Base-by-base conservation (phyloP, 2,113 vertebrate genomes). In the Etia nguti region DNA sequence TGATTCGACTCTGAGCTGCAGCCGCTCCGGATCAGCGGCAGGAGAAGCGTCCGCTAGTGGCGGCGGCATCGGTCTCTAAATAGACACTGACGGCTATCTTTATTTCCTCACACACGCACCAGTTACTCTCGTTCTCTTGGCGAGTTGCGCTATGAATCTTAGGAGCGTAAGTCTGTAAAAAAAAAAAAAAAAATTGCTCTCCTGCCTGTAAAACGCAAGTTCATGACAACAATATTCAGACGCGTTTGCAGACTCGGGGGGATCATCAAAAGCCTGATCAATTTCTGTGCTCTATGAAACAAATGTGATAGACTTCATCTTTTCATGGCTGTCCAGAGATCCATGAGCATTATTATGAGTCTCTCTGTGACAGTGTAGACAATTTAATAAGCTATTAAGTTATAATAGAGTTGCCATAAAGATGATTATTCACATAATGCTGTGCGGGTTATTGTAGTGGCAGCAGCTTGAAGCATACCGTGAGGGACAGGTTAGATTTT, bases 401-500 rank as follows among this genome's bases (percentile, higher is more conserved):
- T 75, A 56, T 87, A 89, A 91, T 83, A 82, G 89, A 85, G 84
- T 48, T 18, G 89, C 89, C 84, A 90, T 92, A 89, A 92, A 91
- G 81, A 86, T 85, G 89, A 90, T 93, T 80, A 90, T 92, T 84
- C 50, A 41, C 48, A 79, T 48, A 86, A 91, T 54, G 85, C 91
- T 55, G 84, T 36, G 82, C 62, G 41, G 79, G 60, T 89, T 85
- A 81, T 88, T 92, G 73, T 80, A 36, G 90, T 36, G 81, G 88
- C 86, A 75, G 88, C 85, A 83, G 90, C 85, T 85, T 22, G 54
- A 90, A 59, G 86, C 57, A 6, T 1, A 54, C 81, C 50, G 77
- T 26, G 31, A 87, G 82, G 70, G 73, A 62, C 68, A 84, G 48
- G 43, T 80, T 56, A 9, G 52, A 50, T 87, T 79, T 46, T 79